These are phyloP conservation scores for Chinchilla lanigera DNA, from an alignment of 2,113 vertebrate genomes.

Conservation along the genomic window DNA sequence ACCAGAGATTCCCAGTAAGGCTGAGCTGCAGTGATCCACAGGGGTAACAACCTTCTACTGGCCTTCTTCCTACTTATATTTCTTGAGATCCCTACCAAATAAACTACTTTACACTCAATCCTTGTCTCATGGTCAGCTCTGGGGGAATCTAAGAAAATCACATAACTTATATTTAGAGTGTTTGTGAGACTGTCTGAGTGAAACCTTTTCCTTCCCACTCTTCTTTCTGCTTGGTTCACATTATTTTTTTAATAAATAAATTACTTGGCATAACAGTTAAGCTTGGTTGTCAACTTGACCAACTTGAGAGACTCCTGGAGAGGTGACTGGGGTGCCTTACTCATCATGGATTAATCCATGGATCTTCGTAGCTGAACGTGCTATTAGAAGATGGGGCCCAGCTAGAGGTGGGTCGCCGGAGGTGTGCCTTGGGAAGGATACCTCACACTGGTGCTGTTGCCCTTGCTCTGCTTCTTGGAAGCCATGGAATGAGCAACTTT, in stretches of 20 bases:
- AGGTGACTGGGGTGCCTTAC: neutral
- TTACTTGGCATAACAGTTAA: neutral
- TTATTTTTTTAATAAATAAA: neutral
- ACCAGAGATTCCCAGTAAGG: neutral
- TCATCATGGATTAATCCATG: neutral
- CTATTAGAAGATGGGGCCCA: neutral
- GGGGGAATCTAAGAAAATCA: neutral
- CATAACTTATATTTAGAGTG: neutral
- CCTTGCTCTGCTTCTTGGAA: neutral
- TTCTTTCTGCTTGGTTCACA: neutral
- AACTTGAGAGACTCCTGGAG: neutral
- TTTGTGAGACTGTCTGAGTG: neutral
- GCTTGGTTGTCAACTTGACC: neutral
- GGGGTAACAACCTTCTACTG: neutral
- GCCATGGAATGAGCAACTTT: neutral
- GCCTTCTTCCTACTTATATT: neutral
- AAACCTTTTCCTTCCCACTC: neutral
- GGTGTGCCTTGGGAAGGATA: neutral
- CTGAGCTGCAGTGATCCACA: neutral
- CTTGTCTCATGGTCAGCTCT: neutral
- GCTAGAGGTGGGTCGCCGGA: neutral
- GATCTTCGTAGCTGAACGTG: neutral
- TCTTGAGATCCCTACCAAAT: neutral
- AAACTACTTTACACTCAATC: neutral
- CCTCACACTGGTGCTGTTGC: neutral